Base-by-base conservation (phyloP, 1,140 invertebrate genomes). In the Pogonomyrmex californicus region DNA sequence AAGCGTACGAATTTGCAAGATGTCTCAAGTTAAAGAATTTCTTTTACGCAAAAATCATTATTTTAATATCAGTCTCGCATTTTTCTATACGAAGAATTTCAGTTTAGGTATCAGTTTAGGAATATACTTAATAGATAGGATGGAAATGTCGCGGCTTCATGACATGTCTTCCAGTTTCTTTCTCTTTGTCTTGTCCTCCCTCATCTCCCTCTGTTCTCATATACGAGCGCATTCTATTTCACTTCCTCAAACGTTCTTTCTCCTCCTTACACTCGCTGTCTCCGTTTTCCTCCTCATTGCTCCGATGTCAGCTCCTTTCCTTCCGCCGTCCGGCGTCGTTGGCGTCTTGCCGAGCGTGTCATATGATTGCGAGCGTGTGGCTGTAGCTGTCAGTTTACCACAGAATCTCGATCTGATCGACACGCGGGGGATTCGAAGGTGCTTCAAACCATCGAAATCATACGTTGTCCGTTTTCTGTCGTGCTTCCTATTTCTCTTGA, bases 311-410 rank as follows among this genome's bases (percentile, higher is more conserved):
- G 23, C 23, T 23, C 23, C 23, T 23, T 23, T 23, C 0, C 23
- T 23, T 23, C 73, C 6, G 63, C 60, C 77, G 60, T 23, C 47
- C 38, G 58, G 44, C 62, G 62, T 86, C 81, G 47, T 41, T 56
- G 63, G 85, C 63, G 86, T 62, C 76, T 90, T 75, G 60, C 47
- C 76, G 54, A 88, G 82, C 51, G 62, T 90, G 86, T 88, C 60
- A 54, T 73, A 81, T n/a, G 81, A 83, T 62, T 65, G 56, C 41
- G 66, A 77, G 75, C 76, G 90, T 89, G 87, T 83, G 76, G 68
- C 33, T 89, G 87, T 83, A 70, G 68, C 33, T 71, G 87, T 66
- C 91, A 92, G 91, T 92, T 91, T 87, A 91, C 89, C 62, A 65
- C 71, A 86, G 41, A 75, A 91, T 82, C 68, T 85, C 89, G 88